Conservation (phyloP, 2,888 invertebrate species). For the Rugalucina vietnamica region DNA sequence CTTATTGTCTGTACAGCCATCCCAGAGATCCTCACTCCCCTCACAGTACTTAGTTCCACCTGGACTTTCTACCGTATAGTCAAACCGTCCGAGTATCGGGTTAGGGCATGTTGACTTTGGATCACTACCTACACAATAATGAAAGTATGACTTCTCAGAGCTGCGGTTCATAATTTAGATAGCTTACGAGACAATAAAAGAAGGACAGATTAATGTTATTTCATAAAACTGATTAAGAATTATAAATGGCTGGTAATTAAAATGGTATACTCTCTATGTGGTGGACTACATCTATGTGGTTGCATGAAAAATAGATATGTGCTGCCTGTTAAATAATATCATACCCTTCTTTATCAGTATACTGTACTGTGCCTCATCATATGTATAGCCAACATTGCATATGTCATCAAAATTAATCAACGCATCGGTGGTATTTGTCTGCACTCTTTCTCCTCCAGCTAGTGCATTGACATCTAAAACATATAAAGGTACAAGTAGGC, state of each 20-base stretch:
- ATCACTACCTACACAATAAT: not conserved
- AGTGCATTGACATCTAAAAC: not conserved
- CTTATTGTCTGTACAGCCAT: conserved; percentile 60
- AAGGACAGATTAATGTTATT: too few species aligned
- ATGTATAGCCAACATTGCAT: not conserved
- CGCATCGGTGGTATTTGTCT: not conserved
- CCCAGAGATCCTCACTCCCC: conserved; percentile 40
- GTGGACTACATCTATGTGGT: too few species aligned
- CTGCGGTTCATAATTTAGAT: too few species aligned
- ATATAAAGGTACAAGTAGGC: not conserved
- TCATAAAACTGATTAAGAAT: too few species aligned
- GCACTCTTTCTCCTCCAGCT: not conserved
- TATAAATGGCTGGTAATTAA: too few species aligned
- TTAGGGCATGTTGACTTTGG: not conserved
- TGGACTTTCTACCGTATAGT: not conserved
- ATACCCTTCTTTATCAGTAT: not conserved
- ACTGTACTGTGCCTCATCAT: not conserved
- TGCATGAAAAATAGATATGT: too few species aligned
- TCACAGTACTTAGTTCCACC: conserved; percentile 24
- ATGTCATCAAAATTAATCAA: not conserved
- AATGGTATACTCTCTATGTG: too few species aligned
- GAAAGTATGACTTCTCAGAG: too few species aligned
- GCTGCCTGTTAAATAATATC: too few species aligned
- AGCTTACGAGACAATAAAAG: too few species aligned
- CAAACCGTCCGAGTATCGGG: not conserved